Percentiles rank a stretch among this genome's conserved stretches.
These are phyloP conservation scores for Drosophila acutilabella DNA, from an alignment of 2,888 invertebrate species.

Conservation along the genomic window DNA sequence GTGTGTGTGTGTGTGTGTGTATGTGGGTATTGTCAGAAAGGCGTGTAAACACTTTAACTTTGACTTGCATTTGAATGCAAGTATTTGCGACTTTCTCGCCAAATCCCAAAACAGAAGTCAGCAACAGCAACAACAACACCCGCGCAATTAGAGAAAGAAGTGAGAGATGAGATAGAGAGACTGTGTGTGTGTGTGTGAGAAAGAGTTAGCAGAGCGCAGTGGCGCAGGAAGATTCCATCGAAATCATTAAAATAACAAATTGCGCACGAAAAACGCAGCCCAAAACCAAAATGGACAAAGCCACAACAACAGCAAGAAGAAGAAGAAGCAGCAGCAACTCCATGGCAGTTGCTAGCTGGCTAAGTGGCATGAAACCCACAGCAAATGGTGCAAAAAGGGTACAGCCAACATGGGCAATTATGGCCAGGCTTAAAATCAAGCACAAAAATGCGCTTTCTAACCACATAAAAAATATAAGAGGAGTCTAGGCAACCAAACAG, in stretches of 20 bases:
- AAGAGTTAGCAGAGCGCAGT: background rate
- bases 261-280: constrained; percentile 75
- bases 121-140: constrained; percentile 43
- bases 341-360: constrained; percentile 6
- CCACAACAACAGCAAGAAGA: constrained; percentile 40
- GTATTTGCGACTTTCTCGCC: constrained; percentile 54
- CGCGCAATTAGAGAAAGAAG: constrained; percentile 43
- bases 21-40: constrained; percentile 53
- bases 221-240: constrained; percentile 67
- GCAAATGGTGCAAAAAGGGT: constrained; percentile 73
- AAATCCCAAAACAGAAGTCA: constrained; percentile 51
- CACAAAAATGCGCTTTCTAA: constrained; percentile 69
- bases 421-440: constrained; percentile 24
- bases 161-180: constrained; percentile 8
- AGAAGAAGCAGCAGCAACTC: background rate
- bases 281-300: constrained; percentile 64
- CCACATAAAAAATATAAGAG: constrained; percentile 22
- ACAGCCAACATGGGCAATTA: constrained; percentile 53
- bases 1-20: constrained; percentile 33
- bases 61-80: constrained; percentile 58
- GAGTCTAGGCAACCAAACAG: constrained; percentile 15
- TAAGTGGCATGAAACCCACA: constrained; percentile 54
- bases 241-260: constrained; percentile 81
- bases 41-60: constrained; percentile 66
- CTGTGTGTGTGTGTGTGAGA: constrained; percentile 32